phyloP scores from a whole-genome alignment of 35 echinoderm and acorn worm species.

The Chiridota heheva region DNA sequence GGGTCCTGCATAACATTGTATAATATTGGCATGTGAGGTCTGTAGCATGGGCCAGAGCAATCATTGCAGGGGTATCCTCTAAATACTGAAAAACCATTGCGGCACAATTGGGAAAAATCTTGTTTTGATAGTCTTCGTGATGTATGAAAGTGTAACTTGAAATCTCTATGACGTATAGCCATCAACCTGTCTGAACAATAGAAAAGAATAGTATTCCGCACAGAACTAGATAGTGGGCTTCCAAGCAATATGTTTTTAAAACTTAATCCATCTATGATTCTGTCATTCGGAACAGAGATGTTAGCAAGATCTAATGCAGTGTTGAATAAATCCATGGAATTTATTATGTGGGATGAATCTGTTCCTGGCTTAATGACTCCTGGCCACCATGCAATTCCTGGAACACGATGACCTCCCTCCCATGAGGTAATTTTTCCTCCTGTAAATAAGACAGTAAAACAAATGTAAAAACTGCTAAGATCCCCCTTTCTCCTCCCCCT shows the following conservation, averaged over 20 bases:
- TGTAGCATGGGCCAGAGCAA: constrained; percentile 55
- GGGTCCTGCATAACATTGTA: constrained; percentile 82
- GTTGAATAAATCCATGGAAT: constrained; percentile 76
- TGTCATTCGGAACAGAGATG: constrained; percentile 35
- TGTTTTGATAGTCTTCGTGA: constrained; percentile 33
- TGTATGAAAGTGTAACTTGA: constrained; percentile 71
- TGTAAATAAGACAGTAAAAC: constrained; percentile 17
- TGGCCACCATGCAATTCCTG: constrained; percentile 93
- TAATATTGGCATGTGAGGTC: constrained; percentile 65
- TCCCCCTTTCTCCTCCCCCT: neutral
- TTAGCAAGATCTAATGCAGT: constrained; percentile 70
- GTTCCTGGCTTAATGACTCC: constrained; percentile 35
- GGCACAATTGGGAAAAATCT: constrained; percentile 22
- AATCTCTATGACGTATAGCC: constrained; percentile 66
- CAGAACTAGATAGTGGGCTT: constrained; percentile 21
- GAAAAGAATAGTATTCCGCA: constrained; percentile 46
- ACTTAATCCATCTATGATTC: constrained; percentile 65
- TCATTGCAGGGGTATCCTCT: constrained; percentile 45
- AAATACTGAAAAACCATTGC: constrained; percentile 27
- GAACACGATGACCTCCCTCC: constrained; percentile 91
- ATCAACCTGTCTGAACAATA: constrained; percentile 74
- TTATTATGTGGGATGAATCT: constrained; percentile 53
- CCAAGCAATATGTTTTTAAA: constrained; percentile 63
- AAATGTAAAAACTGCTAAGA: neutral
- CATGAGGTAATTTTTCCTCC: constrained; percentile 74